Evolutionary conservation across 1,140 invertebrate species (phyloP).

Genomic region (Apis florea): DNA sequence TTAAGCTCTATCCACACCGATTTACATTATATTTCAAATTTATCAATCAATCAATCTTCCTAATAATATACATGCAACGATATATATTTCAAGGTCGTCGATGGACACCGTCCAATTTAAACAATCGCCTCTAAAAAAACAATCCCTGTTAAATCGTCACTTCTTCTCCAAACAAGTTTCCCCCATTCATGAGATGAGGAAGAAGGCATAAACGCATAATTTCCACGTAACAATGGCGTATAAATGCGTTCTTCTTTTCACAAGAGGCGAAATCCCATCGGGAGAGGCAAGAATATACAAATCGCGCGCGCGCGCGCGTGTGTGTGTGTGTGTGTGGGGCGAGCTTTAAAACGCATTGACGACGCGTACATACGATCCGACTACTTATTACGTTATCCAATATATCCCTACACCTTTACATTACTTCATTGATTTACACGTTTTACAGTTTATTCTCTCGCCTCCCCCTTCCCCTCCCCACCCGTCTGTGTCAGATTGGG

Average conservation of each 20-base stretch:
- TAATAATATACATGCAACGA: too few relatives aligned
- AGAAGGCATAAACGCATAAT: background rate
- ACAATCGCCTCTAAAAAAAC: too few relatives aligned
- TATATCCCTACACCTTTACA: slow-evolving; percentile 39
- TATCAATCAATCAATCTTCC: too few relatives aligned
- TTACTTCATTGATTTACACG: slow-evolving; percentile 48
- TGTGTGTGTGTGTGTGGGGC: too few relatives aligned
- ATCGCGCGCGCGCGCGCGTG: too few relatives aligned
- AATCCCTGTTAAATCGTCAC: too few relatives aligned
- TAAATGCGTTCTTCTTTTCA: background rate
- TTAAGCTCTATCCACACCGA: slow-evolving; percentile 1
- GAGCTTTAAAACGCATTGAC: slow-evolving; percentile 3
- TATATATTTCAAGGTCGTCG: too few relatives aligned
- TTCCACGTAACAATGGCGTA: background rate
- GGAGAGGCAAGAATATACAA: background rate
- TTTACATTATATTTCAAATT: background rate
- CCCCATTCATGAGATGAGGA: too few relatives aligned
- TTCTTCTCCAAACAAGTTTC: too few relatives aligned
- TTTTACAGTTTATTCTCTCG: slow-evolving; percentile 43
- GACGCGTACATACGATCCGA: slow-evolving; percentile 45
- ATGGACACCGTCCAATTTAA: too few relatives aligned
- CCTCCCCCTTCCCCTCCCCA: background rate
- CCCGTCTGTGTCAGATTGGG: slow-evolving; percentile 19
- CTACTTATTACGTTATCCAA: slow-evolving; percentile 50
- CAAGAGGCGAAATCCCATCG: background rate